A percentile compares a stretch with the other conserved stretches of the same genome.
These are phyloP conservation scores for Lampris megalopsis DNA, from an alignment of 2,113 vertebrate species.

Conservation along the genomic window DNA sequence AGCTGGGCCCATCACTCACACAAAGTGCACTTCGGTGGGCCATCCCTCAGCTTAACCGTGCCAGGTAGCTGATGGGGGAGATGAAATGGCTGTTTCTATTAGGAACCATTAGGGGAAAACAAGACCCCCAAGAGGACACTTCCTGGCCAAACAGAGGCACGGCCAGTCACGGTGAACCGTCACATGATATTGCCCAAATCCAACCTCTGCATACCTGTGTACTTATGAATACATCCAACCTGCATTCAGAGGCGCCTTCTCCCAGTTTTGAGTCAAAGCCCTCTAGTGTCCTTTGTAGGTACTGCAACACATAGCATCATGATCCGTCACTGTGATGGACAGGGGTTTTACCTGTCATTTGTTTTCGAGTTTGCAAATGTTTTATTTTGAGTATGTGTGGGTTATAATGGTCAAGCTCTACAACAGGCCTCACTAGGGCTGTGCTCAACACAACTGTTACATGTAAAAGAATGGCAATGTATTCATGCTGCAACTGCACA, in stretches of 20 bases:
- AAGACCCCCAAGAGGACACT: slow-evolving; percentile 6
- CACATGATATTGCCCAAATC: not conserved
- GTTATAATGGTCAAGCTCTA: too few species aligned
- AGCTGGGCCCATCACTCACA: slow-evolving; percentile 48
- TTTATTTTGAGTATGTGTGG: too few species aligned
- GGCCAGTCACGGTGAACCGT: not conserved
- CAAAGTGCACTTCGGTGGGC: slow-evolving; percentile 27
- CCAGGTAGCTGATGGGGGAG: slow-evolving; percentile 20
- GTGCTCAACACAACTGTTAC: too few species aligned
- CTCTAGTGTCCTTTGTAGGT: too few species aligned
- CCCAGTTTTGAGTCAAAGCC: too few species aligned
- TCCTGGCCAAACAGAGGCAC: slow-evolving; percentile 6
- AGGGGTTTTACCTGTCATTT: too few species aligned
- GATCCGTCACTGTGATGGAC: too few species aligned
- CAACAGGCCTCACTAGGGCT: too few species aligned
- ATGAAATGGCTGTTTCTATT: slow-evolving; percentile 31
- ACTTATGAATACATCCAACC: not conserved
- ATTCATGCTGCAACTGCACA: too few species aligned
- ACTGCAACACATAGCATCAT: too few species aligned
- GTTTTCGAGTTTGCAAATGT: too few species aligned
- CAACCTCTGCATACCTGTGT: not conserved
- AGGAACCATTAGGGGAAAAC: slow-evolving; percentile 24
- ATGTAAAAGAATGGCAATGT: too few species aligned
- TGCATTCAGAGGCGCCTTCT: not conserved
- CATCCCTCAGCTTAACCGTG: slow-evolving; percentile 50